These are phyloP conservation scores for Cosmorhoe ocellata DNA, from an alignment of 2,888 invertebrate genomes.

Conservation along the genomic window DNA sequence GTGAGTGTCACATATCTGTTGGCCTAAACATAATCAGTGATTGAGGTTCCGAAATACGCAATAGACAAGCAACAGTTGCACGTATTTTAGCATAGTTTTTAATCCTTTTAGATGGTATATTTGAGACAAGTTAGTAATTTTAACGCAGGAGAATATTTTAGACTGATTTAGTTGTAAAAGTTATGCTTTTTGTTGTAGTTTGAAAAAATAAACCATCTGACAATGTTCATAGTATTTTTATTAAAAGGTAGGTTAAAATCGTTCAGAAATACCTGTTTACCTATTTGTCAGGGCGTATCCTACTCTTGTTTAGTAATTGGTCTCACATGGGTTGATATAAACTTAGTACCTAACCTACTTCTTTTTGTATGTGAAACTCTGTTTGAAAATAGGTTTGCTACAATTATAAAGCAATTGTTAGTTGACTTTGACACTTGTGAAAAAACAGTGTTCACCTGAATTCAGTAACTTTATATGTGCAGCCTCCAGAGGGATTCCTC, in stretches of 20 bases:
- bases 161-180: conserved; percentile 82
- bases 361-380: too few relatives aligned
- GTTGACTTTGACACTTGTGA: not conserved
- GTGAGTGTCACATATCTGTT: too few relatives aligned
- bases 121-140: conserved; percentile 66
- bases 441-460: not conserved
- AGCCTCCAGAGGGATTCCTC: not conserved
- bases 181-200: conserved; percentile 82
- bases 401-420: too few relatives aligned
- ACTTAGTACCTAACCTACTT: too few relatives aligned
- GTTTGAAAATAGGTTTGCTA: too few relatives aligned
- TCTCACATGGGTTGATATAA: too few relatives aligned
- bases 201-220: conserved; percentile 79
- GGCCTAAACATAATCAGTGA: too few relatives aligned
- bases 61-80: conserved; percentile 13
- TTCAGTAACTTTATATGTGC: too few relatives aligned
- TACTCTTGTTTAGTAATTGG: too few relatives aligned
- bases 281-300: too few relatives aligned
- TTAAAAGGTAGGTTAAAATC: too few relatives aligned
- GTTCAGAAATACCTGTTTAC: not conserved
- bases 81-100: conserved; percentile 31
- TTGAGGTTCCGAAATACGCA: conserved; percentile 1
- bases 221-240: conserved; percentile 35
- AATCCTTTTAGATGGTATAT: conserved; percentile 69
- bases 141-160: conserved; percentile 77